Conservation (phyloP, 2,888 invertebrate genomes). For the Scaptomyza tumidula region DNA sequence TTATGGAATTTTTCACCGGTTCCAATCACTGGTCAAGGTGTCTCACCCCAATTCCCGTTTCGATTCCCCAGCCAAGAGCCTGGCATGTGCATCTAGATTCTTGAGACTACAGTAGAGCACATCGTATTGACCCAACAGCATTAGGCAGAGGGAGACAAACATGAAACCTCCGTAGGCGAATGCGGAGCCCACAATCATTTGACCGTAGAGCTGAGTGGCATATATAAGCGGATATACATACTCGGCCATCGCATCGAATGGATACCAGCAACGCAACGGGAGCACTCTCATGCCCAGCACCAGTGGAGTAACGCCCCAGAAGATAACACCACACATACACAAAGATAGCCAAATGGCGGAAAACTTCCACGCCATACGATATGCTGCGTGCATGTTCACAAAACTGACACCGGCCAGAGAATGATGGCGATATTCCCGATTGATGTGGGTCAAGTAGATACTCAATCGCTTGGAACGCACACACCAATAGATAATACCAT, state of each 20-base stretch:
- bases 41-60: constrained; percentile 62
- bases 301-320: constrained; percentile 77
- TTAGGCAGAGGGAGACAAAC: constrained; percentile 78
- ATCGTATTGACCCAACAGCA: constrained; percentile 81
- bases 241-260: constrained; percentile 77
- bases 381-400: constrained; percentile 64
- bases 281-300: constrained; percentile 64
- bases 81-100: constrained; percentile 79
- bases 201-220: constrained; percentile 76
- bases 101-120: constrained; percentile 83
- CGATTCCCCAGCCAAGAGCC: constrained; percentile 59
- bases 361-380: constrained; percentile 51
- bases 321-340: constrained; percentile 70
- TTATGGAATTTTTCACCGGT: too few relatives aligned
- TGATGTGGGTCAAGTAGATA: constrained; percentile 63
- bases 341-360: constrained; percentile 65
- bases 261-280: constrained; percentile 83
- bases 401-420: constrained; percentile 81
- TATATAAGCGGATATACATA: constrained; percentile 66
- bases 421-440: constrained; percentile 74
- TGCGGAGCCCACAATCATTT: constrained; percentile 67
- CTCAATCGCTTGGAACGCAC: constrained; percentile 45
- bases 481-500: constrained; percentile 74
- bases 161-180: constrained; percentile 75
- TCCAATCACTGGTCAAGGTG: too few relatives aligned